Percentiles rank a stretch among this genome's conserved stretches.
phyloP scores from a whole-genome alignment of 1,140 invertebrate species.

The Ceratosolen fusciceps region DNA sequence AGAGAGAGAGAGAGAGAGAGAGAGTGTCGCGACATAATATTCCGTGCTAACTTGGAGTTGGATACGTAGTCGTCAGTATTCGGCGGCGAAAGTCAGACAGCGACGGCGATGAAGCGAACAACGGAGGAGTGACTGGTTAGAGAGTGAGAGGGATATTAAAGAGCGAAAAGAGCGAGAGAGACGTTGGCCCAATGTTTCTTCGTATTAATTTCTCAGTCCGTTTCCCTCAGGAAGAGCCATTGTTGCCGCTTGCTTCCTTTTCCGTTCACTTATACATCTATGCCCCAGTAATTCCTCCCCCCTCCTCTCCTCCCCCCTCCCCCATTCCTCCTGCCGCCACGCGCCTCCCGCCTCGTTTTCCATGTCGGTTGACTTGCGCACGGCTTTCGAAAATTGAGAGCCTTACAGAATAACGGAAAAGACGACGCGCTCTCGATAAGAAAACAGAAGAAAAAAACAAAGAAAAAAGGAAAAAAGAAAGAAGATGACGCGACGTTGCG shows the following conservation, averaged over 20 bases:
- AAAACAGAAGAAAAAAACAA: neutral
- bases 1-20: conserved; percentile 2
- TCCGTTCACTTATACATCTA: conserved; percentile 41
- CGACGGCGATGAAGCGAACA: neutral
- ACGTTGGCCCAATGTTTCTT: conserved; percentile 54
- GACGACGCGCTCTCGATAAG: neutral
- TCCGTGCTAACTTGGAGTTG: conserved; percentile 15
- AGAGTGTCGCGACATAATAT: conserved; percentile 21
- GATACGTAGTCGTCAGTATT: conserved; percentile 10
- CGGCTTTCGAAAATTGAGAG: conserved; percentile 1
- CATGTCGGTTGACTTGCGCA: neutral
- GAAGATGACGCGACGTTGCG: no score
- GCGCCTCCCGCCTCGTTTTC: no score
- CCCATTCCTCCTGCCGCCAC: neutral
- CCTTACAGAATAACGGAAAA: neutral
- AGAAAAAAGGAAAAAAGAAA: no score
- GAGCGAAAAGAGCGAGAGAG: neutral
- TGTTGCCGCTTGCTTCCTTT: conserved; percentile 55
- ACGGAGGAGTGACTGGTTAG: no score
- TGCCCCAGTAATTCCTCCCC: neutral
- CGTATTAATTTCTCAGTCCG: conserved; percentile 59
- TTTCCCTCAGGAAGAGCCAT: conserved; percentile 51
- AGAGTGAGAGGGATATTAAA: no score
- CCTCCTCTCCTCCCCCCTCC: neutral
- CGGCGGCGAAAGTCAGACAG: neutral